phyloP scores from a whole-genome alignment of 2,113 vertebrate genomes.

The Apodemus speciosus region DNA sequence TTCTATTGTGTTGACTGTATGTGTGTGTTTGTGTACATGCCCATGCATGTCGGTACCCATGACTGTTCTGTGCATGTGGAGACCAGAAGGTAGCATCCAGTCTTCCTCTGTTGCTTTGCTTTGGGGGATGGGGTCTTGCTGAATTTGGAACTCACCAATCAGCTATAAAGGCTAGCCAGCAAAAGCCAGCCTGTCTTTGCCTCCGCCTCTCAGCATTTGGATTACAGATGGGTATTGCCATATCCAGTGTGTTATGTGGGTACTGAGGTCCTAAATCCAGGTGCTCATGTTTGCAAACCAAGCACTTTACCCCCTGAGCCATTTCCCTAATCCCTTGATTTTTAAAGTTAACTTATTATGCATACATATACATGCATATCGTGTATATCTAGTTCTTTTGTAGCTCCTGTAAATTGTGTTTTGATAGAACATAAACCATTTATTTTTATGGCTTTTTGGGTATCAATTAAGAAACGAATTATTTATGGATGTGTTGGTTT shows the following conservation, averaged over 20 bases:
- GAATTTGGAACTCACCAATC: too few relatives aligned
- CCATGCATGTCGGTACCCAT: not conserved
- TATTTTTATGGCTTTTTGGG: conserved; percentile 1
- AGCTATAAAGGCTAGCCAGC: too few relatives aligned
- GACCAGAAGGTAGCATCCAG: too few relatives aligned
- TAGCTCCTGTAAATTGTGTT: not conserved
- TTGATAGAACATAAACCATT: not conserved
- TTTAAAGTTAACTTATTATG: not conserved
- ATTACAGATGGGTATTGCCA: not conserved
- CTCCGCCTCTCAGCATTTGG: not conserved
- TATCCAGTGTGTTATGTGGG: too few relatives aligned
- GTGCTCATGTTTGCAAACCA: too few relatives aligned
- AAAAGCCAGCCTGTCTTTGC: not conserved
- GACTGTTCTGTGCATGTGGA: not conserved
- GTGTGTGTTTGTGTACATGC: not conserved
- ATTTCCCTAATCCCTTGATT: not conserved
- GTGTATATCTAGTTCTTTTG: not conserved
- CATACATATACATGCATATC: not conserved
- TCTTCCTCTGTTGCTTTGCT: not conserved
- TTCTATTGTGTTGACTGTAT: not conserved
- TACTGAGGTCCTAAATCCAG: too few relatives aligned
- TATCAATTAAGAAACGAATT: conserved; percentile 28
- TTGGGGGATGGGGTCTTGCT: not conserved
- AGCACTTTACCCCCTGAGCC: not conserved
- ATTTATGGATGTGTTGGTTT: not conserved